These are phyloP conservation scores for Pluvianellus socialis DNA, from an alignment of 2,113 vertebrate species.

Conservation along the genomic window DNA sequence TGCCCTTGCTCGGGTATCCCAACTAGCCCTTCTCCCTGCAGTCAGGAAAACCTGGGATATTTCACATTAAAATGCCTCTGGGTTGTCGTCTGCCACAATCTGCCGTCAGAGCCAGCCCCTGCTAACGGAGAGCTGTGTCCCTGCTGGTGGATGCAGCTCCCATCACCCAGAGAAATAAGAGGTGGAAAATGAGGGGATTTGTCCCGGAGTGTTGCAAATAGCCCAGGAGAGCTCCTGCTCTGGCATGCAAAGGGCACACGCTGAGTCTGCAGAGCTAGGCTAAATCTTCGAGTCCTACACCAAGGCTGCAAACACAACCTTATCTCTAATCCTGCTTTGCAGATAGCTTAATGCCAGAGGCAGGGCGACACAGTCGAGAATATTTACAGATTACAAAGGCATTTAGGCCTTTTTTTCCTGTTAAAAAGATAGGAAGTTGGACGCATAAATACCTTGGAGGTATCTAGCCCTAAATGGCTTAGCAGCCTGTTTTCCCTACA, in stretches of 20 bases:
- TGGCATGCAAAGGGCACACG: background rate
- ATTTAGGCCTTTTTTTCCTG: background rate
- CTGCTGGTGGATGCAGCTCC: background rate
- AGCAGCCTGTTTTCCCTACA: background rate
- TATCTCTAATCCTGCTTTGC: background rate
- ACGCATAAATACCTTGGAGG: background rate
- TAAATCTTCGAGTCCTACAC: background rate
- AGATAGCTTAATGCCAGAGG: background rate
- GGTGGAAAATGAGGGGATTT: background rate
- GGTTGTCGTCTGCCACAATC: no score
- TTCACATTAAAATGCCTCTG: background rate
- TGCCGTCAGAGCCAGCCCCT: background rate
- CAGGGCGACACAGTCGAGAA: background rate
- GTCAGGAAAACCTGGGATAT: background rate
- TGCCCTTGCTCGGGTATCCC: background rate
- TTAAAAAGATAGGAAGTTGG: background rate
- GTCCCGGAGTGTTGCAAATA: background rate
- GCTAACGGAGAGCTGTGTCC: background rate
- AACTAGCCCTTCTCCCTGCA: background rate
- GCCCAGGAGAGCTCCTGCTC: background rate
- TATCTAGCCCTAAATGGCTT: background rate
- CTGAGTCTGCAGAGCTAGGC: background rate
- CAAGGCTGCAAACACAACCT: background rate
- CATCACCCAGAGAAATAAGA: background rate
- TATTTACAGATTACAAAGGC: background rate